These are phyloP conservation scores for Dascyllus trimaculatus DNA, from an alignment of 2,113 vertebrate genomes.

Conservation along the genomic window DNA sequence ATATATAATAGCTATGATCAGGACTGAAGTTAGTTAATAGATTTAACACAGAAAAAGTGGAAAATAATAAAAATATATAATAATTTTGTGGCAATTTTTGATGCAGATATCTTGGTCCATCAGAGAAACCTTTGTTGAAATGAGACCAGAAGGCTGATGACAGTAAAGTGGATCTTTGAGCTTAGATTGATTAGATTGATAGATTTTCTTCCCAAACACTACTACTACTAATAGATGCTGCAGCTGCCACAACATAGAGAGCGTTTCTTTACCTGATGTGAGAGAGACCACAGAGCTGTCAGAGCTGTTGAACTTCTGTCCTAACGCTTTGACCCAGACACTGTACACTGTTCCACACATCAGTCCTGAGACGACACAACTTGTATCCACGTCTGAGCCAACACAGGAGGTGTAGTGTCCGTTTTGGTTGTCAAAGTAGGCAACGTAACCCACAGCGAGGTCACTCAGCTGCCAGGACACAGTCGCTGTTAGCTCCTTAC, in stretches of 20 bases:
- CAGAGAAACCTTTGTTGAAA: no score
- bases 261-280: constrained; percentile 68
- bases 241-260: not conserved
- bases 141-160: no score
- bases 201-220: no score
- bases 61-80: no score
- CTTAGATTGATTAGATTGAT: no score
- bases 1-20: no score
- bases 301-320: constrained; percentile 74
- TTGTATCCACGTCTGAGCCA: constrained; percentile 21
- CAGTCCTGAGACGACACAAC: constrained; percentile 68
- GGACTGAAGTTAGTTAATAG: no score
- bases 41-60: no score
- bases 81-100: no score
- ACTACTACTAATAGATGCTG: no score
- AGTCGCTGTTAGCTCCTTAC: constrained; percentile 44
- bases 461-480: constrained; percentile 78
- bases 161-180: no score
- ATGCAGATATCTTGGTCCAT: no score
- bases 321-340: constrained; percentile 68
- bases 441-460: constrained; percentile 69
- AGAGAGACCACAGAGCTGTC: constrained; percentile 58
- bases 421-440: constrained; percentile 49
- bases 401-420: constrained; percentile 54
- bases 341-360: constrained; percentile 75